Conservation (phyloP, 1,140 invertebrate species). For the Tenebrio molitor region DNA sequence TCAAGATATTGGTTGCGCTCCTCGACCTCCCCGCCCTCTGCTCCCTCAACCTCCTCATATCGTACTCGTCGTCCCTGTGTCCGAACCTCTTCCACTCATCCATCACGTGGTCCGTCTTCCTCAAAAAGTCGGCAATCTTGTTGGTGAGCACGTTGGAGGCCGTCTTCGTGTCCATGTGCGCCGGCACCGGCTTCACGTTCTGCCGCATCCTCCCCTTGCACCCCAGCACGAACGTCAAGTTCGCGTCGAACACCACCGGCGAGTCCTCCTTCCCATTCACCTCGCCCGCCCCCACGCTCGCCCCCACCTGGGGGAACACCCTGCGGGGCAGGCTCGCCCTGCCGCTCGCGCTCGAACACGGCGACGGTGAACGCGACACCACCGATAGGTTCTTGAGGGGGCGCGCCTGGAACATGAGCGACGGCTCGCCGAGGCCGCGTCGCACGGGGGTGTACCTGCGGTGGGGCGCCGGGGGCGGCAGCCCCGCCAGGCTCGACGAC, state of each 20-base stretch:
- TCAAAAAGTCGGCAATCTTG: conserved; percentile 84
- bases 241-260: conserved; percentile 84
- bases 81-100: conserved; percentile 83
- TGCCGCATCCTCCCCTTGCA: conserved; percentile 78
- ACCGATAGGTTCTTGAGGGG: conserved; percentile 57
- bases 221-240: conserved; percentile 82
- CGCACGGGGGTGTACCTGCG: conserved; percentile 11
- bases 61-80: conserved; percentile 70
- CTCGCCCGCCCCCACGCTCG: conserved; percentile 70
- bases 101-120: conserved; percentile 87
- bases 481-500: conserved; percentile 29
- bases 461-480: conserved; percentile 17
- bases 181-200: conserved; percentile 77
- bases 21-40: conserved; percentile 73
- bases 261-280: conserved; percentile 76
- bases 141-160: conserved; percentile 80
- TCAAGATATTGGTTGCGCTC: conserved; percentile 84
- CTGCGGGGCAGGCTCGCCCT: conserved; percentile 69
- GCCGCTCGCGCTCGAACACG: conserved; percentile 62
- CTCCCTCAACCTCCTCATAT: conserved; percentile 61
- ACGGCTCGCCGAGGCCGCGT: conserved; percentile 1
- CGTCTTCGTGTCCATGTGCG: conserved; percentile 79
- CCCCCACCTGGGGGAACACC: conserved; percentile 75
- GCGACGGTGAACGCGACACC: conserved; percentile 58
- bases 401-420: conserved; percentile 53